Evolutionary conservation across 92 coral and sea anemone species (phyloP).

Genomic region (Ricordea florida): DNA sequence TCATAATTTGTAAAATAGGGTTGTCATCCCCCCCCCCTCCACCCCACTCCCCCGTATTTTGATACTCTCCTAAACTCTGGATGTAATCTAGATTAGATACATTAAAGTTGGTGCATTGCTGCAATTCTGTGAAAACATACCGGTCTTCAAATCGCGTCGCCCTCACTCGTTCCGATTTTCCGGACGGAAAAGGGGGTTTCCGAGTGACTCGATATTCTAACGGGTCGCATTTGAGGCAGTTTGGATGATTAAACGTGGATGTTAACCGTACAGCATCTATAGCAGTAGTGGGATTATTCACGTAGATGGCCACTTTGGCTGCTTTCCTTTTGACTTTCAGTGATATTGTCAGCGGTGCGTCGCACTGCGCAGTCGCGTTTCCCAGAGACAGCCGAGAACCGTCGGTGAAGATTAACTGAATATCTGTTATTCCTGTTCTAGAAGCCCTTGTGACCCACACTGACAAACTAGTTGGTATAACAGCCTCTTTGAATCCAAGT

Average conservation of each 20-base stretch:
- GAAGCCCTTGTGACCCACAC: slow-evolving; percentile 81
- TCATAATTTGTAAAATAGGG: too few relatives aligned
- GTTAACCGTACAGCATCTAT: slow-evolving; percentile 94
- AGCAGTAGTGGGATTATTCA: slow-evolving; percentile 48
- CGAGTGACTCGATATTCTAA: slow-evolving; percentile 74
- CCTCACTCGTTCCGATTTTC: slow-evolving; percentile 43
- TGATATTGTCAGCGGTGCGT: slow-evolving; percentile 83
- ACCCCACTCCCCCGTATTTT: too few relatives aligned
- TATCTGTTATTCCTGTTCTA: slow-evolving; percentile 69
- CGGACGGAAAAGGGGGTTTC: slow-evolving; percentile 75
- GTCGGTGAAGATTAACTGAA: slow-evolving; percentile 71
- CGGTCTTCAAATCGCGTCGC: slow-evolving; percentile 79
- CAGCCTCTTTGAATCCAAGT: slow-evolving; percentile 90
- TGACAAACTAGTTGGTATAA: slow-evolving; percentile 75
- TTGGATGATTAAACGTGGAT: slow-evolving; percentile 86
- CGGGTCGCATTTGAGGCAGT: slow-evolving; percentile 86
- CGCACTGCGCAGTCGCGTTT: slow-evolving; percentile 95
- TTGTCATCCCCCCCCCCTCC: too few relatives aligned
- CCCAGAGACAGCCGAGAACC: slow-evolving; percentile 72
- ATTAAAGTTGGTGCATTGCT: not conserved
- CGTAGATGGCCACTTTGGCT: slow-evolving; percentile 69
- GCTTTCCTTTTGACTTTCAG: slow-evolving; percentile 75
- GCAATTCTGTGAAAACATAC: slow-evolving; percentile 26
- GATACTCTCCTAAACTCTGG: not conserved
- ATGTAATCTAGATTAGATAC: not conserved